phyloP scores from a whole-genome alignment of 2,113 vertebrate genomes.

The Actenoides hombroni region DNA sequence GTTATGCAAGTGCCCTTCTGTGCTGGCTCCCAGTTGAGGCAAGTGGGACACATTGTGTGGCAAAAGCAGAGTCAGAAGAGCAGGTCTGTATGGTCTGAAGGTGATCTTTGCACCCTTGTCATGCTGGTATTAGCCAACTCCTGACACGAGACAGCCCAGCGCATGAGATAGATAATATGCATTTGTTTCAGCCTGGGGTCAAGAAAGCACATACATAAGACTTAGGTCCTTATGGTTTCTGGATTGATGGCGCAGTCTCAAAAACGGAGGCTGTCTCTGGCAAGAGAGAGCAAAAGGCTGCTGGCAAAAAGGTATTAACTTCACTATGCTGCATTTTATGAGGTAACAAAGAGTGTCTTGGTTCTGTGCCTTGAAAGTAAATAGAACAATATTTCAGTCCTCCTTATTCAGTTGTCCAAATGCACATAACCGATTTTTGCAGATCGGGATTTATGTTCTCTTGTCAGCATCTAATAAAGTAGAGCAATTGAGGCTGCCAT shows the following conservation, averaged over 20 bases:
- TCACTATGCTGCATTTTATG: conserved; percentile 62
- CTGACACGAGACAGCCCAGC: neutral
- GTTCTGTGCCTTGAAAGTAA: conserved; percentile 68
- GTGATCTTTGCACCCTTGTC: neutral
- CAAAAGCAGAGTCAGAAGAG: neutral
- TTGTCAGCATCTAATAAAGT: conserved; percentile 67
- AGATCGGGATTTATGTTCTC: conserved; percentile 67
- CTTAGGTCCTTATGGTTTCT: neutral
- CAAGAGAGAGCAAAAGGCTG: conserved; percentile 39
- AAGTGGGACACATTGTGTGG: neutral
- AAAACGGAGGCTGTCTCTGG: neutral
- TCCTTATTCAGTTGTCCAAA: conserved; percentile 70
- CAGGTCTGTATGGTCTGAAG: accelerated
- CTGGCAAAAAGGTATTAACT: conserved; percentile 61
- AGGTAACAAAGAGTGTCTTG: conserved; percentile 63
- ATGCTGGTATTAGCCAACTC: accelerated
- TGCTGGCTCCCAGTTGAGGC: neutral
- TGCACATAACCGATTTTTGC: conserved; percentile 65
- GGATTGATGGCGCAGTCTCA: neutral
- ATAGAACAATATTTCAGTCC: conserved; percentile 67
- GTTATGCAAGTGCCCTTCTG: neutral
- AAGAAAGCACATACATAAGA: neutral
- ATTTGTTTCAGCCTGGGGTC: neutral
- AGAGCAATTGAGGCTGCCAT: conserved; percentile 56
- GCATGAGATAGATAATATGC: neutral